phyloP scores from a whole-genome alignment of 2,113 vertebrate genomes.

The Naja naja region DNA sequence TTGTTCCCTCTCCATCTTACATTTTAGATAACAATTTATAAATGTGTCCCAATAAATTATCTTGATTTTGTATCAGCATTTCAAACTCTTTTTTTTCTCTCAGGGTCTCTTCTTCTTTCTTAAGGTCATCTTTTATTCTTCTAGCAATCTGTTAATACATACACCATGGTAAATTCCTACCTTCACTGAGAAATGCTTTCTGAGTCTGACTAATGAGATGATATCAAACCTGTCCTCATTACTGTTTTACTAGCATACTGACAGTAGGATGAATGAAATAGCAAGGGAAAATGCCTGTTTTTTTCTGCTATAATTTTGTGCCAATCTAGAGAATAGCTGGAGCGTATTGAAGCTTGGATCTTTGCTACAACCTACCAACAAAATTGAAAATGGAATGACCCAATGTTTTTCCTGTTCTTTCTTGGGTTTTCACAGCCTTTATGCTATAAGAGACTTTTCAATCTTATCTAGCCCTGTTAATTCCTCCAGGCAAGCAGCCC shows the following conservation, averaged over 20 bases:
- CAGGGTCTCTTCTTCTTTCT: neutral
- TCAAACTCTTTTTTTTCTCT: neutral
- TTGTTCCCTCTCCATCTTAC: neutral
- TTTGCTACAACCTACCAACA: neutral
- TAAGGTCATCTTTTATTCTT: neutral
- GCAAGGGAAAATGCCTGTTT: neutral
- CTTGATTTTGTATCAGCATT: neutral
- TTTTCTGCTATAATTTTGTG: neutral
- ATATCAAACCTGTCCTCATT: neutral
- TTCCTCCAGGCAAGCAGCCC: neutral
- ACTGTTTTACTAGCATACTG: neutral
- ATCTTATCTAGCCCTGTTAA: neutral
- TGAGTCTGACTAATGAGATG: neutral
- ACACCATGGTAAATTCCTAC: neutral
- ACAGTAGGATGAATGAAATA: neutral
- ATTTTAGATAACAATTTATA: neutral
- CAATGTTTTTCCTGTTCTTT: neutral
- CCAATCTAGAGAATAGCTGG: neutral
- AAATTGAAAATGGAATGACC: neutral
- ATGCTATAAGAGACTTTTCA: neutral
- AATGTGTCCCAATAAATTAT: neutral
- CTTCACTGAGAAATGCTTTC: neutral
- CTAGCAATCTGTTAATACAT: neutral
- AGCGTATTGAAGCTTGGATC: neutral
- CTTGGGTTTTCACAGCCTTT: neutral